Base-by-base conservation (phyloP, 2,113 vertebrate species). In the Carassius auratus region DNA sequence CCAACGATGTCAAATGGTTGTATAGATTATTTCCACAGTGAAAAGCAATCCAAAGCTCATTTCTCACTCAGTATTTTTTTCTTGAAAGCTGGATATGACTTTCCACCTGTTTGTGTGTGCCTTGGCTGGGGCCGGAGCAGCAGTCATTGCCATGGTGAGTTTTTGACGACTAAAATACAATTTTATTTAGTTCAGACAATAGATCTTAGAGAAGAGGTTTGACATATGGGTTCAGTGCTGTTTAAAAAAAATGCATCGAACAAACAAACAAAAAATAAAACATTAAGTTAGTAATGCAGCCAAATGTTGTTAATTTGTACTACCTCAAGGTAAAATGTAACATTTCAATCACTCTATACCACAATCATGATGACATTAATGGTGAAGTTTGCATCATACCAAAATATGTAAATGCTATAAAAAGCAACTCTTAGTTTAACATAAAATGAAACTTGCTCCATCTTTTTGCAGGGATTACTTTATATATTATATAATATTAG, bases 71-170 rank as follows among this genome's bases (percentile, higher is more conserved):
- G 48, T 59, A 23, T 42, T 48, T 87, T 91, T 50, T 87, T 83
- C 55, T 69, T 88, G 90, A 3, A 94, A 99, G 98, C 94, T 99
- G 91, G 97, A 99, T 88, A 98, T 99, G 98, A 99, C 98, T 5
- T 99, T 99, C 93, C 98, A 99, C 93, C 95, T 99, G 93, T 99
- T 98, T 91, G 98, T 99, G 77, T 98, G 98, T 86, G 97, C 98
- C 3, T 96, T 99, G 85, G 97, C 98, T 78, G 98, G 98, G 90
- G 98, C 98, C 61, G 98, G 98, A 92, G 98, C 98, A 21, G 98
- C 97, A 3, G 98, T 99, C 48, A 98, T 99, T 84, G 98, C 98
- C 8, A 99, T 99, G 98, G 98, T 99, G 93, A 97, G 96, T 84
- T 79, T 30, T 57, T 7, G 57, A 50, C 19, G 30, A 52, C 55